phyloP scores from a whole-genome alignment of 2,113 vertebrate species.

The Lophius piscatorius region DNA sequence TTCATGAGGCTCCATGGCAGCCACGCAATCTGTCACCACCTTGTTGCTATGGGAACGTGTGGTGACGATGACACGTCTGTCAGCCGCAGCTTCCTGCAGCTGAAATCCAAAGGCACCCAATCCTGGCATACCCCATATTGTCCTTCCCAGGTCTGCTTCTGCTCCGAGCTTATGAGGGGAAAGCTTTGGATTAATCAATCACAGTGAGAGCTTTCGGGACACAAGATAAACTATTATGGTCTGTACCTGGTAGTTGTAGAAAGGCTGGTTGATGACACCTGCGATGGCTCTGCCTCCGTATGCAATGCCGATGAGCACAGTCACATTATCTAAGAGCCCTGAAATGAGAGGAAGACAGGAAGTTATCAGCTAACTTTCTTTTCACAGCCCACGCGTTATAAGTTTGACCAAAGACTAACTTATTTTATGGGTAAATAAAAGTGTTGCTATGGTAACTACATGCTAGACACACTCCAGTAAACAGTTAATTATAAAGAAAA shows the following conservation, averaged over 20 bases:
- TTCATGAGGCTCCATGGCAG: slow-evolving; percentile 89
- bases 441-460: too few relatives aligned
- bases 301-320: slow-evolving; percentile 95
- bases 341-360: slow-evolving; percentile 17
- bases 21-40: slow-evolving; percentile 88
- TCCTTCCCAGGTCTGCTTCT: slow-evolving; percentile 86
- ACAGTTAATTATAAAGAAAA: background rate
- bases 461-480: background rate
- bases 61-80: slow-evolving; percentile 88
- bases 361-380: slow-evolving; percentile 10
- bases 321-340: slow-evolving; percentile 98
- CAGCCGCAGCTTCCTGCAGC: slow-evolving; percentile 87
- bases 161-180: slow-evolving; percentile 81
- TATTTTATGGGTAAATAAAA: too few relatives aligned
- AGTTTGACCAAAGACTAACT: too few relatives aligned
- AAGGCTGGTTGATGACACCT: slow-evolving; percentile 97
- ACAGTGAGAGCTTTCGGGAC: background rate
- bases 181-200: background rate
- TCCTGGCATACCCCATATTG: slow-evolving; percentile 92
- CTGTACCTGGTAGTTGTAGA: slow-evolving; percentile 96
- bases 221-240: background rate
- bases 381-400: too few relatives aligned
- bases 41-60: slow-evolving; percentile 95
- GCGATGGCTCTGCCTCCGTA: slow-evolving; percentile 93
- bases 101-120: slow-evolving; percentile 94